Base-by-base conservation (phyloP, 2,797 vertebrate species). In the Xenops minutus region DNA sequence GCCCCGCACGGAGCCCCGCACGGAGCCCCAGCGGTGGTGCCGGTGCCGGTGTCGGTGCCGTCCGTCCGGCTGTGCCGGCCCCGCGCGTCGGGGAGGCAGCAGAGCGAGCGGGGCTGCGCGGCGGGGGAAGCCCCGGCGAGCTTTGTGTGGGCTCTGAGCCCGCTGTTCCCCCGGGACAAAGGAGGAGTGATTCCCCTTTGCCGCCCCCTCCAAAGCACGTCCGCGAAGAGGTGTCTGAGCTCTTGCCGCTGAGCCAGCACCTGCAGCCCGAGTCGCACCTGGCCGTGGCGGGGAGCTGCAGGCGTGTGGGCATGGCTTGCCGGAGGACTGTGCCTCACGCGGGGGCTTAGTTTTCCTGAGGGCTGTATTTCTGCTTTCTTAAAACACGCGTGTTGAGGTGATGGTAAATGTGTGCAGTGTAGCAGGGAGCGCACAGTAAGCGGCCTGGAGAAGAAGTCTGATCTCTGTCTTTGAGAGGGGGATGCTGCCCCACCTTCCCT, bases 301-400 rank as follows among this genome's bases (percentile, higher is more conserved):
- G 46, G 32, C 51, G 39, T 23, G 43, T 7, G 55, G 51, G 56
- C 64, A 49, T 4, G 64, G 55, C 4, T 69, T 55, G 66, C 55
- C 1, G 3, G n/a, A 27, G 37, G 23, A 27, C 64, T 19, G 0
- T 2, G 7, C n/a, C 51, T 85, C 52, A 1, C 32, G 0, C 15
- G 2, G 43, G 16, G 43, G 2, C 37, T 90, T 27, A 32, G 7
- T 29, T 75, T 71, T 61, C 32, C 44, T 8, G 4, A 29, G 51
- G 6, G 30, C 2, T 82, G 32, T 34, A 2, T 32, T 86, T 68
- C 49, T 93, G 8, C 30, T 48, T 14, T 39, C 34, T 23, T 29
- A 34, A 56, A 56, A 56, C 85, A n/a, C 13, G 36, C 15, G 0
- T 34, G 48, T 1, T 11, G 73, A 46, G 51, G 14, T 73, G 89